These are phyloP conservation scores for Phalacrocorax carbo DNA, from an alignment of 2,113 vertebrate genomes.

Conservation along the genomic window DNA sequence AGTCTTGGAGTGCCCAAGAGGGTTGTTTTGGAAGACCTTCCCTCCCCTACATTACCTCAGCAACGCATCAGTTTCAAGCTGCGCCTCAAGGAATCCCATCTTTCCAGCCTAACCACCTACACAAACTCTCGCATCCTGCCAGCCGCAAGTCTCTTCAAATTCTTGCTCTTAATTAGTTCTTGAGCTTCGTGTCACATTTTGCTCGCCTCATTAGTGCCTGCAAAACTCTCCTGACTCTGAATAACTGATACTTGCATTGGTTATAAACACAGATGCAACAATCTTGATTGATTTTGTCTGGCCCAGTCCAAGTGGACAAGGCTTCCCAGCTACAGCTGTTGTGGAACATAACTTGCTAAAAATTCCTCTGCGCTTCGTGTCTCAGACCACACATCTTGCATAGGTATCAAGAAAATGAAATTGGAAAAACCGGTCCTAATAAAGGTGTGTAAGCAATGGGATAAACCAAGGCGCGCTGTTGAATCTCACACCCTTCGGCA, in stretches of 20 bases:
- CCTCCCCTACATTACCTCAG: neutral
- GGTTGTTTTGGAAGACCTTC: neutral
- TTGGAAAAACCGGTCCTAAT: neutral
- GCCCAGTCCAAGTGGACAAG: neutral
- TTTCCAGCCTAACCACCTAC: neutral
- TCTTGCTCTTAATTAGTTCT: neutral
- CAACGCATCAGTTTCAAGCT: neutral
- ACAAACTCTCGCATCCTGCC: neutral
- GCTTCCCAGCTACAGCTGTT: neutral
- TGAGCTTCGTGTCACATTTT: neutral
- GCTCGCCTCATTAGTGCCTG: neutral
- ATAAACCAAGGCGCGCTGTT: neutral
- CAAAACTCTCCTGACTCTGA: neutral
- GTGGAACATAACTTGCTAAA: neutral
- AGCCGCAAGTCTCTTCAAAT: neutral
- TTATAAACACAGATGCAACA: neutral
- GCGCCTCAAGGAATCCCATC: neutral
- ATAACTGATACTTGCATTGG: no score
- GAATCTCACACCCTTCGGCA: neutral
- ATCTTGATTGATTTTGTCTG: neutral
- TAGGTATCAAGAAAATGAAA: neutral
- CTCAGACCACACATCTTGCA: neutral
- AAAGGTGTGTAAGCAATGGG: neutral
- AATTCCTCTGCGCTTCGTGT: neutral
- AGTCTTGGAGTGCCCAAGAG: neutral